Percentiles rank a stretch among this genome's conserved stretches.
These are phyloP conservation scores for Erythrolamprus reginae DNA, from an alignment of 2,113 vertebrate genomes.

Conservation along the genomic window DNA sequence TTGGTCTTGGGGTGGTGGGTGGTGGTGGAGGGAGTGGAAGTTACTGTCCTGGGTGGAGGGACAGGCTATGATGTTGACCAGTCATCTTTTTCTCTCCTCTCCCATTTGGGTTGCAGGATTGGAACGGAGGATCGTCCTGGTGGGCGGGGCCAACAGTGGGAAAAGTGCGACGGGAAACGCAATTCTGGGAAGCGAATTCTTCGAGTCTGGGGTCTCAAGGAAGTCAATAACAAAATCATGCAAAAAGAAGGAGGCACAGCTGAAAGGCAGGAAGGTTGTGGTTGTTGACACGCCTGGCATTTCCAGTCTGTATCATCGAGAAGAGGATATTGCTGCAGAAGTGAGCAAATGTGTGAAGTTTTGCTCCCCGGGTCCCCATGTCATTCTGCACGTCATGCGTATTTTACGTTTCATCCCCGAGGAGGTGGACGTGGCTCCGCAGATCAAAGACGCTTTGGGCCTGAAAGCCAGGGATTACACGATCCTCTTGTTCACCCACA, in stretches of 20 bases:
- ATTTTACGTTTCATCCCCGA: not conserved
- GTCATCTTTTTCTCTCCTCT: too few species aligned
- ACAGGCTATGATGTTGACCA: too few species aligned
- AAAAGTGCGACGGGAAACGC: too few species aligned
- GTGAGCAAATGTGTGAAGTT: not conserved
- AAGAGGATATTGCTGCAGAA: not conserved
- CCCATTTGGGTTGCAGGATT: too few species aligned
- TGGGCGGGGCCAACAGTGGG: too few species aligned
- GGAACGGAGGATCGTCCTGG: too few species aligned
- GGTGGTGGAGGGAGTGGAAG: too few species aligned
- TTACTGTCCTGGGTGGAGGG: too few species aligned
- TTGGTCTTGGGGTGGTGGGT: not conserved
- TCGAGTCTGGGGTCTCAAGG: accelerated
- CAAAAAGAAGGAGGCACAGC: constrained; percentile 22
- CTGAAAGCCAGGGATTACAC: not conserved
- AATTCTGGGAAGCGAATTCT: too few species aligned
- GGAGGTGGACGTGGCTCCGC: not conserved
- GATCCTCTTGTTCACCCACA: not conserved
- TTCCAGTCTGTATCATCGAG: accelerated
- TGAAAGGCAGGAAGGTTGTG: constrained; percentile 29
- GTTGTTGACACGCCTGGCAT: constrained; percentile 69
- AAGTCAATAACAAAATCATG: not conserved
- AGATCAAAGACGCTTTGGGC: not conserved
- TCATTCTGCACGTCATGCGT: not conserved
- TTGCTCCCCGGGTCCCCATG: not conserved